These are phyloP conservation scores for Drosophila orosa DNA, from an alignment of 1,140 invertebrate genomes.

Conservation along the genomic window DNA sequence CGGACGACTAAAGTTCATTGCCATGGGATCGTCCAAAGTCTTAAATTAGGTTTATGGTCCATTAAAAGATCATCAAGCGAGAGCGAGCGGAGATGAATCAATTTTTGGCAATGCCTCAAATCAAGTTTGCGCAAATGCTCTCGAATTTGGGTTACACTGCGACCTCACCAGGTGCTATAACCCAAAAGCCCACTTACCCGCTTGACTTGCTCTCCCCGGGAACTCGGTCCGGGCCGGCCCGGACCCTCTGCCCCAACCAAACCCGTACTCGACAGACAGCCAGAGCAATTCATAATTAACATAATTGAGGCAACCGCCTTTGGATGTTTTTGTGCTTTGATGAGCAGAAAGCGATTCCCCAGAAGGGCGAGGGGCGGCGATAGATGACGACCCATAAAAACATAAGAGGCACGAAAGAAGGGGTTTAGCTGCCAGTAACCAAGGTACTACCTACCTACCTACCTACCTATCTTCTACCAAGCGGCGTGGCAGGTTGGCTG, in stretches of 20 bases:
- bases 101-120: constrained; percentile 35
- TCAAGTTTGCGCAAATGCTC: constrained; percentile 30
- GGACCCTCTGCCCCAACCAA: background rate
- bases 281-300: constrained; percentile 51
- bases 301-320: constrained; percentile 52
- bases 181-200: constrained; percentile 47
- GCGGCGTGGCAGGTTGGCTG: background rate
- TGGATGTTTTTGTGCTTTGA: constrained; percentile 54
- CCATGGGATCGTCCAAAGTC: constrained; percentile 27
- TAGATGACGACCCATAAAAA: constrained; percentile 50
- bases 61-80: constrained; percentile 38
- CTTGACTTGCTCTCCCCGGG: constrained; percentile 25
- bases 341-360: constrained; percentile 48
- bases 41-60: constrained; percentile 41
- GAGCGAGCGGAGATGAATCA: constrained; percentile 33
- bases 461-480: constrained; percentile 2
- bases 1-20: constrained; percentile 28
- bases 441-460: constrained; percentile 12
- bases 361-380: constrained; percentile 15
- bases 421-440: constrained; percentile 28
- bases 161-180: constrained; percentile 40
- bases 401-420: constrained; percentile 12
- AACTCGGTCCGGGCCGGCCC: background rate
- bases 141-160: constrained; percentile 27
- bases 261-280: constrained; percentile 27